Evolutionary conservation across 1,140 invertebrate species (phyloP).

Genomic region (Propsilocerus akamusi): DNA sequence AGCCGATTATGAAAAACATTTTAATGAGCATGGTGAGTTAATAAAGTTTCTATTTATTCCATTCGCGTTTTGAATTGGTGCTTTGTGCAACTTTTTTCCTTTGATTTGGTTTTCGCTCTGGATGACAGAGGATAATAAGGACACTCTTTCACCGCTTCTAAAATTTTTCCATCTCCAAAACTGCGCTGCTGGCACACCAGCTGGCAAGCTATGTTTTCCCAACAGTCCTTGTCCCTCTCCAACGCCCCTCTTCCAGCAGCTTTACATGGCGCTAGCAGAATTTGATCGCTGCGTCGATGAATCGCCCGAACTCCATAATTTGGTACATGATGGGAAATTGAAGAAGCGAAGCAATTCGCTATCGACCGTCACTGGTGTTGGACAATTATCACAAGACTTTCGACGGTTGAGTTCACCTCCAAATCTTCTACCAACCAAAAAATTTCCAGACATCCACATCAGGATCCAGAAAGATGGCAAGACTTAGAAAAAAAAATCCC

Average conservation of each 20-base stretch:
- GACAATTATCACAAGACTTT: background rate
- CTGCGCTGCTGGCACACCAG: background rate
- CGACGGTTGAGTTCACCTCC: background rate
- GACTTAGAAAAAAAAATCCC: too few relatives aligned
- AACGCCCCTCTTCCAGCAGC: conserved; percentile 32
- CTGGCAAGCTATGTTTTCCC: background rate
- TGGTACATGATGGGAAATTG: conserved; percentile 10
- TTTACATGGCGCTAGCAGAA: conserved; percentile 31
- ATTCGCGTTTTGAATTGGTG: too few relatives aligned
- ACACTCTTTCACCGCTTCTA: background rate
- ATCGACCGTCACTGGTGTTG: background rate
- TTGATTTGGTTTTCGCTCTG: background rate
- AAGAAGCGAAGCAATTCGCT: conserved; percentile 1
- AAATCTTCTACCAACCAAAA: background rate
- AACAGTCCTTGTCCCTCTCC: conserved; percentile 22
- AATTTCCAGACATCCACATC: too few relatives aligned
- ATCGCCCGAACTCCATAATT: too few relatives aligned
- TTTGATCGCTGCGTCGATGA: conserved; percentile 26
- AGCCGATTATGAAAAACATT: conserved; percentile 70
- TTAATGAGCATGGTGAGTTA: conserved; percentile 58
- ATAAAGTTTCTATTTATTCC: background rate
- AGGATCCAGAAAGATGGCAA: too few relatives aligned
- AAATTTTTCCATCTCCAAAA: background rate
- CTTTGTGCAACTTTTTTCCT: background rate
- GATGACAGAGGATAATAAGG: background rate